Evolutionary conservation across 2,797 vertebrate species (phyloP).

Genomic region (Ispidina picta): DNA sequence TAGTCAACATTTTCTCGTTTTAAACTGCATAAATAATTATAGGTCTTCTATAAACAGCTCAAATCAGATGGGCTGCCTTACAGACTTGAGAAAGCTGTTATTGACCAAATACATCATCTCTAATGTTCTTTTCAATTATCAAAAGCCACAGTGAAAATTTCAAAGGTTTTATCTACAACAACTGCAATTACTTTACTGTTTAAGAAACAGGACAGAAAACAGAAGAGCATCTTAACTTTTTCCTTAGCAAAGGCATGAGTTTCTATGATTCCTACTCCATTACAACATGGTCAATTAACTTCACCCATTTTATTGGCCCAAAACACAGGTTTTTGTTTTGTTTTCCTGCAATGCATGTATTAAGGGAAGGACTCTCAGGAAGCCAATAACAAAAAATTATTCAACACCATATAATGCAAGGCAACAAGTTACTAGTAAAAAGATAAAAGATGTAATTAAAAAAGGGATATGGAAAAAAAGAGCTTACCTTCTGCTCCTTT

Average conservation of each 20-base stretch:
- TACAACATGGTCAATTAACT: neutral
- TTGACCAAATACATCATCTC: constrained; percentile 15
- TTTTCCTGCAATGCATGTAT: neutral
- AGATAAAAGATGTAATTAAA: neutral
- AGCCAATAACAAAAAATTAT: neutral
- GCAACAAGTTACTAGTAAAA: neutral
- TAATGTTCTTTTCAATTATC: constrained; percentile 10
- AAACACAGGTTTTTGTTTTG: neutral
- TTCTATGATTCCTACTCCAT: neutral
- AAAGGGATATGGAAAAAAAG: neutral
- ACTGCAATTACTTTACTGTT: constrained; percentile 12
- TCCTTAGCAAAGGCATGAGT: neutral
- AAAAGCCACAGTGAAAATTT: constrained; percentile 15
- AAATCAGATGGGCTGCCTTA: neutral
- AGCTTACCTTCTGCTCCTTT: constrained; percentile 78
- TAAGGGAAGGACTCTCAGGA: neutral
- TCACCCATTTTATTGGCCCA: neutral
- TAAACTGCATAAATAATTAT: neutral
- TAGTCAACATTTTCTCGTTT: neutral
- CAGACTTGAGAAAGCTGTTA: neutral
- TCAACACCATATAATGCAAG: neutral
- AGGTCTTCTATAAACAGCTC: constrained; percentile 1
- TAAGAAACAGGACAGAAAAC: neutral
- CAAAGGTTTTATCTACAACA: neutral
- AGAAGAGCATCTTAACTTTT: neutral